phyloP scores from a whole-genome alignment of 2,113 vertebrate species.

The Anguilla japonica region DNA sequence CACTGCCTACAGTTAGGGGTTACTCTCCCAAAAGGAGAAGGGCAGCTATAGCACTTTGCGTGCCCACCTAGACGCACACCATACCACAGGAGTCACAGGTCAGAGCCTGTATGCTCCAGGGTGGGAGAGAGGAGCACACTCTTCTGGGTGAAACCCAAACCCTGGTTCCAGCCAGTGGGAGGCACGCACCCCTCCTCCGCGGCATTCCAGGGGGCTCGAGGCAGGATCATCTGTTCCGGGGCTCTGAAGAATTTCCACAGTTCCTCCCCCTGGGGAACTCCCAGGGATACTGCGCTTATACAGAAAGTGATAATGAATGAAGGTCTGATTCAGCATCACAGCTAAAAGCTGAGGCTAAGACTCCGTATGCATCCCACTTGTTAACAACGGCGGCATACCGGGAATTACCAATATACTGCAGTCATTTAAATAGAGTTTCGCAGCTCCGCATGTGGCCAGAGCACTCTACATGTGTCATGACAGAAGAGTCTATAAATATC shows the following conservation, averaged over 20 bases:
- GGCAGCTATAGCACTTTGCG: neutral
- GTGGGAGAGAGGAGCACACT: neutral
- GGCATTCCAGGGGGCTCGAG: neutral
- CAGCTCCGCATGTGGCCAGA: neutral
- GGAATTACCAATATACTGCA: neutral
- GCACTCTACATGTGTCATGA: neutral
- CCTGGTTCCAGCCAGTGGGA: neutral
- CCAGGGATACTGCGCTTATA: too few species aligned
- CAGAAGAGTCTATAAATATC: neutral
- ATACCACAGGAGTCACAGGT: neutral
- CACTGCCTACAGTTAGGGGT: neutral
- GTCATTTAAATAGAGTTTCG: neutral
- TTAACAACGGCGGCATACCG: neutral
- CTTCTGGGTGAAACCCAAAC: constrained; percentile 7
- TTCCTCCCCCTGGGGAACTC: neutral
- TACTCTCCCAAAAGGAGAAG: neutral
- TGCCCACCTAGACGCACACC: neutral
- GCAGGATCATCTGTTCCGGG: neutral
- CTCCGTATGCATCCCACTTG: neutral
- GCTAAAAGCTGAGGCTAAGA: neutral
- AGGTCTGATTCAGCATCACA: neutral
- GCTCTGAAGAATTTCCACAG: neutral
- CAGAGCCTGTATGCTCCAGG: neutral
- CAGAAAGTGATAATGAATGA: neutral
- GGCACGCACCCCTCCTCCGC: neutral